Percentiles rank a stretch among this genome's conserved stretches.
phyloP scores from a whole-genome alignment of 2,888 invertebrate species.

The Nephrotoma guestfalica region DNA sequence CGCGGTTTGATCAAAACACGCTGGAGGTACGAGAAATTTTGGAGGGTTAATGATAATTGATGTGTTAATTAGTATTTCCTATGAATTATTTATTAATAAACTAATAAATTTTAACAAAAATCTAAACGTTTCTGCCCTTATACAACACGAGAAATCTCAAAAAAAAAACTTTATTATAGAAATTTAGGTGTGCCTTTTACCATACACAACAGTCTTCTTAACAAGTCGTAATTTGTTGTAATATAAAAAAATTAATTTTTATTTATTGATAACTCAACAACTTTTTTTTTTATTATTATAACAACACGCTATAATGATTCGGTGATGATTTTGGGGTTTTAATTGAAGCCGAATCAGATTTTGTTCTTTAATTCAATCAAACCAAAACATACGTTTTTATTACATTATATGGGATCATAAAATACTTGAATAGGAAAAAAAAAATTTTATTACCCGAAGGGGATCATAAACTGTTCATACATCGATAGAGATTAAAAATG shows the following conservation, averaged over 20 bases:
- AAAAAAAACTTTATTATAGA: background rate
- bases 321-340: background rate
- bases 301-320: background rate
- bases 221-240: background rate
- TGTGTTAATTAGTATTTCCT: background rate
- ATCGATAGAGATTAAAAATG: background rate
- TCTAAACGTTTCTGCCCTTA: background rate
- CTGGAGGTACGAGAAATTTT: background rate
- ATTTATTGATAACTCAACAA: background rate
- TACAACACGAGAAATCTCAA: background rate
- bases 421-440: background rate
- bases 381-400: background rate
- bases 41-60: background rate
- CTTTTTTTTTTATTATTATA: background rate
- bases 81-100: background rate
- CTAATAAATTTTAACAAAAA: background rate
- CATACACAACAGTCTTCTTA: background rate
- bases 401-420: background rate
- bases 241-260: background rate
- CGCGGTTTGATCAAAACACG: background rate
- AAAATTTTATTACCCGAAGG: background rate
- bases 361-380: background rate
- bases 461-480: background rate
- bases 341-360: background rate
- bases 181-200: background rate